Evolutionary conservation across 2,888 invertebrate species (phyloP), one percentile per base, ranked within the genome.

Genomic region (Torymus aiolomorphi): DNA sequence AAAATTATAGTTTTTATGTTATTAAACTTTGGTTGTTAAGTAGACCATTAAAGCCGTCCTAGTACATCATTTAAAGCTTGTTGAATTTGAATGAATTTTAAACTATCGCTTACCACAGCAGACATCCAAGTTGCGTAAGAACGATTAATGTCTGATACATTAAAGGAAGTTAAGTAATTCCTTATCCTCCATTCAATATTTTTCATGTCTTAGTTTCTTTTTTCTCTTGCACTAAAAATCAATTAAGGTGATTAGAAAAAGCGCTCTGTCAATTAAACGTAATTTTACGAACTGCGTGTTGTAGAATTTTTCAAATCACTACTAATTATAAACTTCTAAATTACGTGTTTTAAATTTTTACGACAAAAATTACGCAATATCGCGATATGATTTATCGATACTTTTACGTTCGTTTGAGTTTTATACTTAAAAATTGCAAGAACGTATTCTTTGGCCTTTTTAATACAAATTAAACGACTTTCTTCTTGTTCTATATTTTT

Each of bases 161-260:
- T 24, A 52, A 59, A 54, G 61, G 67, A 76, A 79, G 79, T 81
- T 76, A 72, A 79, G 76, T 76, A 79, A 81, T 71, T 72, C 54
- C 56, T 63, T 70, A 70, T 74, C 54, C 51, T 67, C 42, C 52
- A 59, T 61, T 31, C 57, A 65, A 11, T 1, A 62, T 74, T 73
- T 61, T 61, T 61, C 57, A 1, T 18, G 20, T 61, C 42, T 61
- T 51, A 18, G 57, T 70, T 70, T 20, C 2, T 20, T 20, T 20
- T 70, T 77, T 11, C 18, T 51, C 20, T 12, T 24, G 31, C 56
- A 69, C 14, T 54, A 11, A 31, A 42, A 13, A 56, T 56, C 49
- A 11, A 24, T 31, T 11, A 31, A 69, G 24, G 24, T 56, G 14
- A n/a, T 42, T 14, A n/a, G 16, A 14, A 18, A 18, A 59, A 13